Base-by-base conservation (phyloP, 2,888 invertebrate species). In the Melolontha melolontha region DNA sequence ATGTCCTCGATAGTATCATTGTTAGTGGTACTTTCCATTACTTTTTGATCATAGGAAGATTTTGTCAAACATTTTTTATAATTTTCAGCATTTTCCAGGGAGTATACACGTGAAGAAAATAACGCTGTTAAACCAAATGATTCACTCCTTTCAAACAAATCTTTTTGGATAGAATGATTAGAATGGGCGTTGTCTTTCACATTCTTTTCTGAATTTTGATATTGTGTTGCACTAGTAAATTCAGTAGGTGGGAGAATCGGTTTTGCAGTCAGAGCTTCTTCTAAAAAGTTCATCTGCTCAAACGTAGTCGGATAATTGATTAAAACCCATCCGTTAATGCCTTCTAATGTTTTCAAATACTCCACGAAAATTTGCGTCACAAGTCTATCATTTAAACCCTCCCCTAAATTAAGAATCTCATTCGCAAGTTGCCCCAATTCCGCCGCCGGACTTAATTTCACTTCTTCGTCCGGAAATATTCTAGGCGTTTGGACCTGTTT, bases 401-500 rank as follows among this genome's bases (percentile, higher is more conserved):
- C 83, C 5, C 90, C 90, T 66, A 83, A 78, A 68, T 82, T 83
- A 16, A 91, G 79, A 40, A 84, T 77, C 75, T 89, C 87, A 71
- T 87, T 86, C 1, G 86, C 85, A 76, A 86, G 84, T 78, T 84
- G 85, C 0, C 91, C 90, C 44, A 89, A 78, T 59, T 84, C 83
- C 5, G 88, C 90, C 49, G 85, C 72, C 29, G 78, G 57, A 2
- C 87, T 86, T 39, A 89, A 77, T 0, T 76, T 71, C n/a, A 86
- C 83, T 72, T 88, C 86, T 77, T 88, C 88, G 75, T 86, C 85
- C 0, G 89, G 89, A 71, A 87, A 85, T 2, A 84, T 81, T 77
- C 85, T 86, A 17, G 90, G 89, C 11, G 90, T 90, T 81, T 90
- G 90, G 0, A 87, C 86, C 75, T 84, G 82, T 78, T 89, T 88